A percentile compares a stretch with the other conserved stretches of the same genome.
phyloP scores from a whole-genome alignment of 2,888 invertebrate species.

The Tenthredo notha region DNA sequence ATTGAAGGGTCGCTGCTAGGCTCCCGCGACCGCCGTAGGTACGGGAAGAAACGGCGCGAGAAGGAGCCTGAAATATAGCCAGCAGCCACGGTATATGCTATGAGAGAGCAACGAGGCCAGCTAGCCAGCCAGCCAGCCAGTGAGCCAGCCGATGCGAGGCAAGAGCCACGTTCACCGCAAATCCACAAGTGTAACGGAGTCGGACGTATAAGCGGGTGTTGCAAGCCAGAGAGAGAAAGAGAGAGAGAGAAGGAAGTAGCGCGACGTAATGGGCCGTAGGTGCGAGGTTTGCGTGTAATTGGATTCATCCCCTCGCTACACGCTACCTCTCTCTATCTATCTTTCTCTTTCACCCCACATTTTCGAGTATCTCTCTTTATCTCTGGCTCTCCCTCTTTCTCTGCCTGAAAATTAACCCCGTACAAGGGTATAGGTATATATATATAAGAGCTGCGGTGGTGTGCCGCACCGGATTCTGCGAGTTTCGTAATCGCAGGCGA shows the following conservation, averaged over 20 bases:
- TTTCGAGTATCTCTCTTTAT: constrained; percentile 35
- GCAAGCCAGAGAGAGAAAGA: constrained; percentile 49
- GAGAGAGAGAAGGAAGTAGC: constrained; percentile 48
- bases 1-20: constrained; percentile 52
- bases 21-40: constrained; percentile 25
- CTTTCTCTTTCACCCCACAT: constrained; percentile 51
- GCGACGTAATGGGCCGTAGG: constrained; percentile 70
- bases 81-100: background rate
- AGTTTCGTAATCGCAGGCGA: constrained; percentile 44
- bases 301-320: constrained; percentile 71
- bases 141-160: constrained; percentile 18
- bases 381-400: constrained; percentile 53
- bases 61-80: constrained; percentile 43
- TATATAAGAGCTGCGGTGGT: background rate
- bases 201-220: constrained; percentile 38
- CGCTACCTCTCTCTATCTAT: constrained; percentile 56
- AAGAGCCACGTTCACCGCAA: constrained; percentile 50
- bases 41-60: constrained; percentile 32
- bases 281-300: constrained; percentile 74
- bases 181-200: constrained; percentile 53
- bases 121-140: constrained; percentile 24
- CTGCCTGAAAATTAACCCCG: constrained; percentile 48
- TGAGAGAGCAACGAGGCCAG: constrained; percentile 2
- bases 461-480: background rate
- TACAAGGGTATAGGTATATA: background rate